Evolutionary conservation across 2,888 invertebrate genomes (phyloP), one percentile per base, ranked within the genome.

Genomic region (Leptopilina myrica): DNA sequence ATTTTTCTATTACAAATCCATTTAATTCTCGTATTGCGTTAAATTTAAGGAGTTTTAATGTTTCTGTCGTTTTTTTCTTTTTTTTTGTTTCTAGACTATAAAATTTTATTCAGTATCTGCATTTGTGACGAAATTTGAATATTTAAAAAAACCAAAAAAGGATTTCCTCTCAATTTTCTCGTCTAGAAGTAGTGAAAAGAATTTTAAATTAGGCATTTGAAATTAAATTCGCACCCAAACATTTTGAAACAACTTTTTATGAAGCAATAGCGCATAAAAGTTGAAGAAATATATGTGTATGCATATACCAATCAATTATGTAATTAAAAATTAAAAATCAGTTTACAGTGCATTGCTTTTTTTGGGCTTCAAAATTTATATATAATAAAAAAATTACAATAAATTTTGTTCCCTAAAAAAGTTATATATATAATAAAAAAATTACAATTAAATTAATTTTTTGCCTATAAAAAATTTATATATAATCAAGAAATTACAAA

Each of bases 81-180:
- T 49, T 49, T 49, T 59, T 15, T 62, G 62, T 62, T 20, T 62
- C 9, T 8, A n/a, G 15, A 14, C 59, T 20, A 62, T 62, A 62
- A 62, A 62, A 62, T 62, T 62, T 62, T 62, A 20, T 20, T 62
- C 62, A 62, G 20, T 3, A 9, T 62, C 59, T 62, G 59, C 59
- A 59, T 6, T 0, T 49, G 11, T 62, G 62, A 62, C 9, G 62
- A 62, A 62, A 62, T 62, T 62, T 62, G 15, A 62, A 20, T 62
- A 62, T 62, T 15, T 62, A 62, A 62, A 33, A 33, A 62, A 20
- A 20, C 62, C 62, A 62, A 62, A 62, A 62, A 20, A 62, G 62
- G 62, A 49, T 49, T 49, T 49, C 62, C 15, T 62, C 20, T 62
- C 20, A 9, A 62, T 62, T 62, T 9, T 62, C 20, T 62, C 62